Conservation (phyloP, 2,797 vertebrate species). For the Steatocranus sp. region DNA sequence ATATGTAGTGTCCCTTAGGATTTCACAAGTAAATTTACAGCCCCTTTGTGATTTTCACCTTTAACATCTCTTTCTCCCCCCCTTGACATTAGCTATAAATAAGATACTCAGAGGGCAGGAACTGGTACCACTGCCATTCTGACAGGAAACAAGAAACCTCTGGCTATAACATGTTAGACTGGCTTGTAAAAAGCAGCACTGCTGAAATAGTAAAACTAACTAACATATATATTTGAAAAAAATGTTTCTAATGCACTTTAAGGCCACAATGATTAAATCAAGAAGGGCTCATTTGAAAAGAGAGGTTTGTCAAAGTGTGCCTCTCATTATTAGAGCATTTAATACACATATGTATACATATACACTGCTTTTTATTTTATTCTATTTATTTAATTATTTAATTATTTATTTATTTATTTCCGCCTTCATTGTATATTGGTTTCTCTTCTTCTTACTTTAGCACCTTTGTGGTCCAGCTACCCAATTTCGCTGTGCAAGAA, state of each 20-base stretch:
- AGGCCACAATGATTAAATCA: not conserved
- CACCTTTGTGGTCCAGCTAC: no score
- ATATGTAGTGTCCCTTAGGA: constrained; percentile 37
- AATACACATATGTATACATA: no score
- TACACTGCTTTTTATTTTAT: no score
- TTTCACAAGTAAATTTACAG: constrained; percentile 54
- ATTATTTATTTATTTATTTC: no score
- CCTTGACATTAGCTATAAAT: constrained; percentile 25
- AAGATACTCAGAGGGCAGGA: constrained; percentile 10
- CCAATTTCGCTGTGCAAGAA: no score
- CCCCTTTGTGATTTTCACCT: constrained; percentile 29
- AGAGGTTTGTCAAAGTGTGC: not conserved
- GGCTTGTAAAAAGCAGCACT: not conserved
- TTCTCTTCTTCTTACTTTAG: no score
- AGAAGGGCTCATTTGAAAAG: not conserved
- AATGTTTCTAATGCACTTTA: not conserved
- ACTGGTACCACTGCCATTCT: not conserved
- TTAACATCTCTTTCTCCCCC: constrained; percentile 30
- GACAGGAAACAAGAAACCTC: not conserved
- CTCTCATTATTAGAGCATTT: constrained; percentile 4
- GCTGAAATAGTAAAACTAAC: not conserved
- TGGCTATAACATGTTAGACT: not conserved
- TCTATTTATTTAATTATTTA: no score
- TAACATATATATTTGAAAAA: not conserved
- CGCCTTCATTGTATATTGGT: no score